These are phyloP conservation scores for Sciaenops ocellatus DNA, from an alignment of 2,797 vertebrate genomes.

Conservation along the genomic window DNA sequence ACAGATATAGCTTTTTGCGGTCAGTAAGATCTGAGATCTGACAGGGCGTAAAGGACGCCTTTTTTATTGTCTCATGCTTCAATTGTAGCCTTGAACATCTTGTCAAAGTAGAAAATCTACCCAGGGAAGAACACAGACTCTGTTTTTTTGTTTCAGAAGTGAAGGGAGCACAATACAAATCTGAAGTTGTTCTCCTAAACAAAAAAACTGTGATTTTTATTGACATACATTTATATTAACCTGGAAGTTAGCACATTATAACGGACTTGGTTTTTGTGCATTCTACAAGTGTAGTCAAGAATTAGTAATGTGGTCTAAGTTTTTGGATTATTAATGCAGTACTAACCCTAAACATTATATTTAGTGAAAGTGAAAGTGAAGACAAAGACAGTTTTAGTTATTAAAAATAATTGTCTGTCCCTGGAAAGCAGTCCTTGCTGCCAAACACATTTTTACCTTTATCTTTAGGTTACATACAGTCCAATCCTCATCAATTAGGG, in stretches of 20 bases:
- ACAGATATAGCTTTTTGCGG: neutral
- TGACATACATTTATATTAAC: neutral
- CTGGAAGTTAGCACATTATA: neutral
- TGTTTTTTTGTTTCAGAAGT: neutral
- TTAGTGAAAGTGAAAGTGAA: neutral
- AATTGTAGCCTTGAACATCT: neutral
- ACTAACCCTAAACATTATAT: neutral
- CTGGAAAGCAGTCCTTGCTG: too few relatives aligned
- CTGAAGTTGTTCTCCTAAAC: neutral
- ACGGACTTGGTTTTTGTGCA: neutral
- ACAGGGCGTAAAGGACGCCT: neutral
- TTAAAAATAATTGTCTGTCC: too few relatives aligned
- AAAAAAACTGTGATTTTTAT: neutral
- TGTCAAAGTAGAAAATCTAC: neutral
- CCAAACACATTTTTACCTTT: too few relatives aligned
- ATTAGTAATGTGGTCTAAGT: neutral
- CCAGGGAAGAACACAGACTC: neutral
- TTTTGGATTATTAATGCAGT: neutral
- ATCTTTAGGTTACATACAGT: too few relatives aligned
- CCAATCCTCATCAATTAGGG: too few relatives aligned
- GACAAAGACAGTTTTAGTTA: too few relatives aligned
- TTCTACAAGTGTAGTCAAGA: neutral
- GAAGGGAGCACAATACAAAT: neutral
- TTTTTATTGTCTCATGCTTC: neutral
- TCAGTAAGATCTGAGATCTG: conserved; percentile 3